Conservation (phyloP, 2,888 invertebrate genomes). For the Lepidochrysops patricia region DNA sequence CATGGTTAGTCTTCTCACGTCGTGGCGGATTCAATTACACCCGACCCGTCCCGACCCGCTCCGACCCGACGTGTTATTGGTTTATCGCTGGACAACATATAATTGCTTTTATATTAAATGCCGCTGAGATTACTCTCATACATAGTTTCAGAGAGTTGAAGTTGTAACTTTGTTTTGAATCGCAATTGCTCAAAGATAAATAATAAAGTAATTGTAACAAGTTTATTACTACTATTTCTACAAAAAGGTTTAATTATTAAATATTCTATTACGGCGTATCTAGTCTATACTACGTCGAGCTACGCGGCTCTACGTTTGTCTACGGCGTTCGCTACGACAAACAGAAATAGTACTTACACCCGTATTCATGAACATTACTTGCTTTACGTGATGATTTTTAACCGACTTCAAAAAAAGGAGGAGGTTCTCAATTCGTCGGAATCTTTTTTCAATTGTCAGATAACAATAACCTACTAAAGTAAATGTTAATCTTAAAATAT, state of each 20-base stretch:
- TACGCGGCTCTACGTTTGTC: not conserved
- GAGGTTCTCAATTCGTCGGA: no score
- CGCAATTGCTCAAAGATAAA: not conserved
- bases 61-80: constrained; percentile 19
- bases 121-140: not conserved
- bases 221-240: no score
- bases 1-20: constrained; percentile 68
- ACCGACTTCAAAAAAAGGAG: no score
- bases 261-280: not conserved
- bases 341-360: not conserved
- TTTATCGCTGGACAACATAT: constrained; percentile 15
- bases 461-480: no score
- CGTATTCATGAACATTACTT: no score
- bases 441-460: no score
- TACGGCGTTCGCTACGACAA: not conserved
- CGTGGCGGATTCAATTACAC: constrained; percentile 57
- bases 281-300: not conserved
- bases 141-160: not conserved
- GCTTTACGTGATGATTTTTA: no score
- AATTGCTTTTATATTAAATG: constrained; percentile 10
- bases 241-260: no score
- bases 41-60: constrained; percentile 24
- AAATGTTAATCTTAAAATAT: no score
- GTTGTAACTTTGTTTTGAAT: not conserved
- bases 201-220: not conserved